These are phyloP conservation scores for Parasteatoda tepidariorum DNA, from an alignment of 1,140 invertebrate genomes.

Conservation along the genomic window DNA sequence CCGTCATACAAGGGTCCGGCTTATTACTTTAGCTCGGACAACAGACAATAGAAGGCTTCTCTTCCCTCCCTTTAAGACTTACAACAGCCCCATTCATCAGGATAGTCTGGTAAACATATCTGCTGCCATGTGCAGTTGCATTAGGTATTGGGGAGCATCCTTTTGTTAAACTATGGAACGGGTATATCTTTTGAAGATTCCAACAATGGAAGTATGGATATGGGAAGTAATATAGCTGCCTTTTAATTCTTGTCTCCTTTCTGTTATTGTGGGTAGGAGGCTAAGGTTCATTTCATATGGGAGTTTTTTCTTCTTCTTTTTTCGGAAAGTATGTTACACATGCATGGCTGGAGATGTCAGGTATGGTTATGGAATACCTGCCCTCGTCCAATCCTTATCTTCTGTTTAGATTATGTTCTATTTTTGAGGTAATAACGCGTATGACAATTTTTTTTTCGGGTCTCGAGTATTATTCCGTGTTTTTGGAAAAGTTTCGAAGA, in stretches of 20 bases:
- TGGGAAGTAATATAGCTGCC: background rate
- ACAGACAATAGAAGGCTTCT: constrained; percentile 5
- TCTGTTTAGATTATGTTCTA: background rate
- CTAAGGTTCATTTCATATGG: constrained; percentile 17
- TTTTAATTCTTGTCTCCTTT: constrained; percentile 6
- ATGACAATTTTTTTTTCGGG: no score
- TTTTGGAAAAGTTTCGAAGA: no score
- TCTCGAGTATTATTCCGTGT: no score
- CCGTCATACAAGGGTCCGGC: constrained; percentile 14
- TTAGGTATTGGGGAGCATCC: constrained; percentile 8
- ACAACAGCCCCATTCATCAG: background rate
- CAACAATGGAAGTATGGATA: constrained; percentile 24
- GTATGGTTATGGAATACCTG: background rate
- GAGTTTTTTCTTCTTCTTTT: no score
- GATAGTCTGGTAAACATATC: constrained; percentile 28
- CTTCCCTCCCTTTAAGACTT: background rate
- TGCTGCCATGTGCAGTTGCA: constrained; percentile 30
- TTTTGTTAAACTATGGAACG: constrained; percentile 5
- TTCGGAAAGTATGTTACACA: constrained; percentile 1
- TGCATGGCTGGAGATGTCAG: constrained; percentile 22
- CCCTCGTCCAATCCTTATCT: background rate
- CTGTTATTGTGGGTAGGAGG: constrained; percentile 8
- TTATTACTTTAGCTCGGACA: constrained; percentile 20
- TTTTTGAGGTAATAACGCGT: no score
- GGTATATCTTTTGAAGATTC: background rate